Percentiles rank a stretch among this genome's conserved stretches.
These are phyloP conservation scores for Periophthalmus magnuspinnatus DNA, from an alignment of 2,797 vertebrate genomes.

Conservation along the genomic window DNA sequence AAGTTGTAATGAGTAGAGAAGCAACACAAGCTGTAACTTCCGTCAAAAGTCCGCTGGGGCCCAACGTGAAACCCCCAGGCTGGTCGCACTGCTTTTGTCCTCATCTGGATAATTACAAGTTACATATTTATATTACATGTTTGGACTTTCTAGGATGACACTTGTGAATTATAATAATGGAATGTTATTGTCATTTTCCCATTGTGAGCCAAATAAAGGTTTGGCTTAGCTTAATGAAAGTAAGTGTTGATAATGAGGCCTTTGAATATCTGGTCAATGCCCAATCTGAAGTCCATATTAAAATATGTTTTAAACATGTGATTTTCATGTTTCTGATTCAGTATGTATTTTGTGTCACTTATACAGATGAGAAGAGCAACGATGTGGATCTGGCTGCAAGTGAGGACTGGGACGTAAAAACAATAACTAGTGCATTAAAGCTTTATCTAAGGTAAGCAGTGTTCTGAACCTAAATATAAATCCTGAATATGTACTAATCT, in stretches of 20 bases:
- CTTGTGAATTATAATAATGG: conserved; percentile 1
- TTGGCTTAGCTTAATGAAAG: no score
- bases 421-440: conserved; percentile 94
- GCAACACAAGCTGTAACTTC: conserved; percentile 56
- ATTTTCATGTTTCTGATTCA: neutral
- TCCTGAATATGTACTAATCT: no score
- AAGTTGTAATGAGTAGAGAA: conserved; percentile 70
- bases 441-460: conserved; percentile 88
- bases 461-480: no score
- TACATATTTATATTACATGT: conserved; percentile 65
- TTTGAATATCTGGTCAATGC: neutral
- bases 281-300: neutral
- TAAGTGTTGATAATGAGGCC: neutral
- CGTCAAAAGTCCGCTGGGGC: conserved; percentile 53
- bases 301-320: neutral
- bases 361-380: conserved; percentile 86
- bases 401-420: conserved; percentile 95
- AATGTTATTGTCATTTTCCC: neutral
- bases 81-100: conserved; percentile 61
- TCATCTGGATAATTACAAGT: conserved; percentile 66
- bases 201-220: no score
- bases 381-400: conserved; percentile 87
- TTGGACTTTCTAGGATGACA: conserved; percentile 41
- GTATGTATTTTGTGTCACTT: conserved; percentile 27
- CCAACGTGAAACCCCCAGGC: conserved; percentile 42